A percentile compares a stretch with the other conserved stretches of the same genome.
Conservation (phyloP, 1,140 invertebrate species). For the Pinna nobilis region DNA sequence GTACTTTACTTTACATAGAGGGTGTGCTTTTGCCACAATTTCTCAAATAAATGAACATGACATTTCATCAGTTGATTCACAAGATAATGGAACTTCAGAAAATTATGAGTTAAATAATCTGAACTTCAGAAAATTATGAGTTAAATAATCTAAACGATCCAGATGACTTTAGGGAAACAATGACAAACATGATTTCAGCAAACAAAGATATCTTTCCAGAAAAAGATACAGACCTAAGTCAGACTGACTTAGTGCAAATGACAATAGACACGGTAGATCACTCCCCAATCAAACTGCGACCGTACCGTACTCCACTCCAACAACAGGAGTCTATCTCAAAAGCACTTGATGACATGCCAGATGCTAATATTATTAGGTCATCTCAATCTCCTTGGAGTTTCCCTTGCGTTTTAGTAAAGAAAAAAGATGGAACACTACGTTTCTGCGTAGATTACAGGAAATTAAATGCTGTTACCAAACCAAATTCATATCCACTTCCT, state of each 20-base stretch:
- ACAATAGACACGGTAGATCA: constrained; percentile 35
- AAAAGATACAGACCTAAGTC: constrained; percentile 18
- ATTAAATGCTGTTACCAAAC: constrained; percentile 36
- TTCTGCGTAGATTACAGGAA: constrained; percentile 46
- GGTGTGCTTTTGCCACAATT: too few relatives aligned
- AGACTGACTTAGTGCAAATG: constrained; percentile 37
- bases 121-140: too few relatives aligned
- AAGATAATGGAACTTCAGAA: too few relatives aligned
- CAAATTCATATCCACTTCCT: constrained; percentile 36
- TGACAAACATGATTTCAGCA: neutral
- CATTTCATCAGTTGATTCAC: too few relatives aligned
- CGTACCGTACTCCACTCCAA: constrained; percentile 39
- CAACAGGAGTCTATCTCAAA: constrained; percentile 11
- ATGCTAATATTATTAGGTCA: constrained; percentile 32
- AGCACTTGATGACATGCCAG: constrained; percentile 37
- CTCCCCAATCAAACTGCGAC: constrained; percentile 34
- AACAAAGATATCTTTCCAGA: constrained; percentile 13
- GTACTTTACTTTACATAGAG: too few relatives aligned
- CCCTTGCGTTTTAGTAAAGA: constrained; percentile 59
- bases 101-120: too few relatives aligned
- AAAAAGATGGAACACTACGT: constrained; percentile 10
- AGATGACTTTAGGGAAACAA: too few relatives aligned
- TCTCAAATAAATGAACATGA: too few relatives aligned
- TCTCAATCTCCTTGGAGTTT: constrained; percentile 51
- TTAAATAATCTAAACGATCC: too few relatives aligned